Evolutionary conservation across 1,140 invertebrate species (phyloP), one percentile per base, ranked within the genome.

Genomic region (Vollenhovia emeryi): DNA sequence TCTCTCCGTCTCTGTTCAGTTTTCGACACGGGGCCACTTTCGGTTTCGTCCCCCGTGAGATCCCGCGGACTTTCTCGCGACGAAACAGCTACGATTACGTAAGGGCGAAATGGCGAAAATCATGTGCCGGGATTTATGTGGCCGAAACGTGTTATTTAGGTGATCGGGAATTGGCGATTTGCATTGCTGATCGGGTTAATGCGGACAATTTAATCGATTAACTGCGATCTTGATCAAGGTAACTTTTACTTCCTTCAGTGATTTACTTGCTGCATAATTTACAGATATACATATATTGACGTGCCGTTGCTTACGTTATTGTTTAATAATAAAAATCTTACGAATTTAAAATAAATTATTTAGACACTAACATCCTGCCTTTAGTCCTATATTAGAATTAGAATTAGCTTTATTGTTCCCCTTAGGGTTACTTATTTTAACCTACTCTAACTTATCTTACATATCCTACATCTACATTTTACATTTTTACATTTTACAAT

Each of bases 1-100:
- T 66, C 33, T 18, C 21, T 27, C 3, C 11, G 9, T 69, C 45
- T 30, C 33, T 43, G 21, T 30, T 71, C 43, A 27, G 57, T 82
- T 82, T 82, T 82, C 64, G 45, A 36, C 75, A 57, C 40, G 15
- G 40, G 36, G 33, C 50, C 40, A 59, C 66, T 82, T 82, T 82
- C 66, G 1, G 27, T 82, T 82, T 59, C 36, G 33, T 80, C 36
- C 43, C 48, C 24, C 57, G n/a, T 15, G 13, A 66, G 36, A 79
- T 66, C n/a, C 24, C 50, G 64, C 13, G 24, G 18, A 82, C 66
- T 82, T 82, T 73, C 66, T 82, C 78, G 36, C 62, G 66, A 24
- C 18, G 36, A 82, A 55, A 24, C 43, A 48, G 45, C 33, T 55
- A 43, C 7, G 15, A 82, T 82, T 82, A 82, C 24, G 24, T 45